A percentile compares a stretch with the other conserved stretches of the same genome.
Conservation (phyloP, 2,797 vertebrate species). For the Aeoliscus strigatus region DNA sequence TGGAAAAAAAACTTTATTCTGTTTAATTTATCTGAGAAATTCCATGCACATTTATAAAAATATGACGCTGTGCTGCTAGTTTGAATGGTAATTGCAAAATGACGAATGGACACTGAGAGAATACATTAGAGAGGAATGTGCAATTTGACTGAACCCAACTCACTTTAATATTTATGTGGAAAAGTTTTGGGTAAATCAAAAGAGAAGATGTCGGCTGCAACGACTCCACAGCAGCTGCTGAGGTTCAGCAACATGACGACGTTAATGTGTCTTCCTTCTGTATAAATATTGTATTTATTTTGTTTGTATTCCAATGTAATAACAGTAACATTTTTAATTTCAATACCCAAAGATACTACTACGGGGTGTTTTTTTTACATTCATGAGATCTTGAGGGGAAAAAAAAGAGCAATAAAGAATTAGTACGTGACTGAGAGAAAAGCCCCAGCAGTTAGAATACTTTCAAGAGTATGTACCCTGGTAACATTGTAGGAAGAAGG, state of each 20-base stretch:
- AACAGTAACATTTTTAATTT: no score
- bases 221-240: neutral
- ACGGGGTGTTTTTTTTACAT: no score
- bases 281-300: no score
- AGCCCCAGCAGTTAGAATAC: no score
- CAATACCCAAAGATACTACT: no score
- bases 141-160: neutral
- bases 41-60: constrained; percentile 1
- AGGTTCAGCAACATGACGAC: neutral
- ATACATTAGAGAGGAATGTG: neutral
- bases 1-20: neutral
- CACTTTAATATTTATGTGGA: no score
- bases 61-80: neutral
- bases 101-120: neutral
- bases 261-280: constrained; percentile 1
- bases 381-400: no score
- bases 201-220: neutral
- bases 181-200: neutral
- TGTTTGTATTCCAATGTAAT: no score
- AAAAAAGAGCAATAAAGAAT: no score
- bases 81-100: neutral
- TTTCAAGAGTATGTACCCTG: no score
- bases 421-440: no score
- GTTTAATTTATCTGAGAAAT: constrained; percentile 2
- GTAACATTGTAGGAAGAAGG: no score